Evolutionary conservation across 2,113 vertebrate species (phyloP), one percentile per base, ranked within the genome.

Genomic region (Riparia riparia): DNA sequence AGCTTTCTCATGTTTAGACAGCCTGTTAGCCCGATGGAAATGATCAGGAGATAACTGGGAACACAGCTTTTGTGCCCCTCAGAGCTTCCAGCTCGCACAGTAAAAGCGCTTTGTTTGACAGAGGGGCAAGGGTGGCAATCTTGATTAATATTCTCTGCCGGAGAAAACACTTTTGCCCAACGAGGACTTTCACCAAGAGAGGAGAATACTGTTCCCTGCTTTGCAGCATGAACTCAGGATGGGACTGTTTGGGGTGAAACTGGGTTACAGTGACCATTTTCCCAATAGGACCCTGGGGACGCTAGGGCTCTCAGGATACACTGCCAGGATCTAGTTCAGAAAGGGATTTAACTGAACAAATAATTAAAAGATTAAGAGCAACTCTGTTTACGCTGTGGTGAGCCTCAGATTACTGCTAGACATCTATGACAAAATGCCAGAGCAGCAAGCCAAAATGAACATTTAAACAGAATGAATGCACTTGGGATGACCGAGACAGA

Each of bases 331-430:
- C 12, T 24, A 31, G 65, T 42, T 64, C 51, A 45, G 44, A 74
- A 58, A 76, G 25, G 39, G n/a, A 71, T 76, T 71, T 71, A 42
- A 68, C 39, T 34, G 37, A 78, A 45, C 12, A 82, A 94, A 53
- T 44, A 91, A 77, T 65, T 79, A 86, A 76, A 82, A 65, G 54
- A 61, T 81, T 73, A 87, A 58, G 32, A 95, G 19, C 14, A 78
- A 70, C 29, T 68, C 58, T 50, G n/a, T 34, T 49, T 50, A 24
- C 72, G 49, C 69, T 53, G 29, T 32, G n/a, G 25, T 60, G 64
- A 90, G 49, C 19, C 68, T 42, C 17, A 86, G 44, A 63, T 91
- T 77, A 92, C 56, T 65, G 79, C 17, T 17, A 29, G 41, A 22
- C 17, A 34, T 29, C 49, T 42, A 50, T 28, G 47, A 60, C 21